Base-by-base conservation (phyloP, 92 coral and sea anemone species). In the Desmophyllum pertusum region DNA sequence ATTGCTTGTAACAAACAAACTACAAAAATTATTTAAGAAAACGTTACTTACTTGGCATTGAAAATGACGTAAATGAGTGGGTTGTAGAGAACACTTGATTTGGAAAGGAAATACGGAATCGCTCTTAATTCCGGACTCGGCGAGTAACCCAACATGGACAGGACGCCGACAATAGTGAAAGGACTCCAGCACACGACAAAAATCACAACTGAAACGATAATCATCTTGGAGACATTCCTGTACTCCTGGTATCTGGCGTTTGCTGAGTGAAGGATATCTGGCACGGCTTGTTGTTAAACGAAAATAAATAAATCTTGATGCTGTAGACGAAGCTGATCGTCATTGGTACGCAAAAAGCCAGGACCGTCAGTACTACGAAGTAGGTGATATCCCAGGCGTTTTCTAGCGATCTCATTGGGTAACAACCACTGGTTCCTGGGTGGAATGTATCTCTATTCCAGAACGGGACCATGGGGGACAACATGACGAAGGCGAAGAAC, bases 21-120 rank as follows among this genome's bases (percentile, higher is more conserved):
- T n/a, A n/a, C n/a, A n/a, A n/a, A n/a, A n/a, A n/a, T n/a, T n/a
- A n/a, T n/a, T n/a, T n/a, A n/a, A n/a, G n/a, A n/a, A n/a, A n/a
- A n/a, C n/a, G 73, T n/a, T 25, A 37, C 79, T 53, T 75, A 75
- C 79, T 37, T 75, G 63, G 65, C 65, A 18, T 30, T 75, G 19
- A 75, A 75, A 13, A 52, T 37, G 15, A 65, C 64, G 65, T 51
- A 75, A 23, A 75, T 75, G 2, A 75, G 17, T 0, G 79, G 66
- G 35, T 51, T 51, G 63, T 35, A 51, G 6, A 75, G 65, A 8
- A 51, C 65, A n/a, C 79, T 51, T 53, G 79, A 31, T 30, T 75
- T 75, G 42, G 79, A 17, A 11, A 75, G 62, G 29, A 75, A 15
- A 18, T 51, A 36, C 0, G 42, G 79, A 21, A 75, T 33, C 3